phyloP scores from a whole-genome alignment of 2,888 invertebrate genomes.

The Agrochola lychnidis region DNA sequence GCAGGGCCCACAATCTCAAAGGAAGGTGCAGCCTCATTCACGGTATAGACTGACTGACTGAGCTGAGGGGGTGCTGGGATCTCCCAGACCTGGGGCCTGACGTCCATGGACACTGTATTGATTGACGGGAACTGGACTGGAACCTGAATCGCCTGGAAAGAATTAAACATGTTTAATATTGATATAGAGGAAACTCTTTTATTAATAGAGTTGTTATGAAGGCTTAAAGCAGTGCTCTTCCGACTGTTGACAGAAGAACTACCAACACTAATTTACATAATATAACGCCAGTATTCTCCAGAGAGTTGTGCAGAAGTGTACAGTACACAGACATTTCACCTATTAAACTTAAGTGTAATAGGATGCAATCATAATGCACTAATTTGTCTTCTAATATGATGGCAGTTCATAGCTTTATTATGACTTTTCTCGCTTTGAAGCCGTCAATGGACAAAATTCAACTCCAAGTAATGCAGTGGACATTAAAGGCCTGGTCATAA shows the following conservation, averaged over 20 bases:
- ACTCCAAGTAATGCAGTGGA: neutral
- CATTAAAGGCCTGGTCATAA: neutral
- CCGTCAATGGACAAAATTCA: neutral
- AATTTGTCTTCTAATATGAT: neutral
- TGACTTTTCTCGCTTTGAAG: neutral
- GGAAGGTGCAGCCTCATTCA: conserved; percentile 12
- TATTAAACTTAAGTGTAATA: no score
- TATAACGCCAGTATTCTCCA: neutral
- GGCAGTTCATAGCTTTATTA: neutral
- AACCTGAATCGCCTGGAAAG: conserved; percentile 32
- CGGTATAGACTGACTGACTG: conserved; percentile 21
- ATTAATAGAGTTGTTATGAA: neutral
- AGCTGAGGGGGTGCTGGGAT: conserved; percentile 31
- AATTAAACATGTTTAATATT: neutral
- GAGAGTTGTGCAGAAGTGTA: neutral
- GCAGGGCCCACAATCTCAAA: conserved; percentile 24
- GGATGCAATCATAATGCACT: no score
- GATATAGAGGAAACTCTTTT: neutral
- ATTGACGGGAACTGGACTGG: conserved; percentile 17
- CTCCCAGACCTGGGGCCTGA: conserved; percentile 12
- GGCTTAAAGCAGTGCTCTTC: neutral
- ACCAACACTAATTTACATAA: neutral
- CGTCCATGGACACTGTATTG: conserved; percentile 34
- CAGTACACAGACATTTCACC: neutral
- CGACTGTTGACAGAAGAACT: neutral